Evolutionary conservation across 2,113 vertebrate genomes (phyloP).

Genomic region (Nycticebus coucang): DNA sequence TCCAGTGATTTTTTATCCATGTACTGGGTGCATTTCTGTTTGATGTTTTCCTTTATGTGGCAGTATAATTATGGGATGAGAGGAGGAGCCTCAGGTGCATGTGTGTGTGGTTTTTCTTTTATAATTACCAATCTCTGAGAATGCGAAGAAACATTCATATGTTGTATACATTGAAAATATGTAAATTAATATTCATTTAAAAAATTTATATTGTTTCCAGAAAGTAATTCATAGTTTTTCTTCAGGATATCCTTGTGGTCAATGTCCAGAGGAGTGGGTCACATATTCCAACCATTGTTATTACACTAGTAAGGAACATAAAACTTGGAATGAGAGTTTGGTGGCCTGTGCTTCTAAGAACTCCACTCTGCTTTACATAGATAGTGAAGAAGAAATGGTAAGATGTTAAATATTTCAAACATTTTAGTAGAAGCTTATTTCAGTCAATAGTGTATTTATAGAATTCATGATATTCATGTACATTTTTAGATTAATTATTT

Average conservation of each 20-base stretch:
- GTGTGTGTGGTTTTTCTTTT: not conserved
- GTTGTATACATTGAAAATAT: not conserved
- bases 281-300: conserved; percentile 30
- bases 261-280: not conserved
- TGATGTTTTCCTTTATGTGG: not conserved
- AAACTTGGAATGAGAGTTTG: conserved; percentile 29
- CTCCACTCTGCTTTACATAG: not conserved
- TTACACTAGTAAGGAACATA: not conserved
- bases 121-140: not conserved
- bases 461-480: not conserved
- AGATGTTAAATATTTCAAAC: not conserved
- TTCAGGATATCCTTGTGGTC: not conserved
- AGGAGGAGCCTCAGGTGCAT: not conserved
- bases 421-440: not conserved
- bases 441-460: not conserved
- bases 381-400: conserved; percentile 45
- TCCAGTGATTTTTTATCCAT: not conserved
- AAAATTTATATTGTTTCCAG: not conserved
- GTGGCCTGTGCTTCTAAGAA: not conserved
- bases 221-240: not conserved
- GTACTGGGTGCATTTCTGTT: not conserved
- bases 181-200: not conserved
- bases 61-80: not conserved
- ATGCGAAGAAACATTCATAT: not conserved
- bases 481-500: not conserved